Evolutionary conservation across 1,140 invertebrate genomes (phyloP).

Genomic region (Gonioctena quinquepunctata): DNA sequence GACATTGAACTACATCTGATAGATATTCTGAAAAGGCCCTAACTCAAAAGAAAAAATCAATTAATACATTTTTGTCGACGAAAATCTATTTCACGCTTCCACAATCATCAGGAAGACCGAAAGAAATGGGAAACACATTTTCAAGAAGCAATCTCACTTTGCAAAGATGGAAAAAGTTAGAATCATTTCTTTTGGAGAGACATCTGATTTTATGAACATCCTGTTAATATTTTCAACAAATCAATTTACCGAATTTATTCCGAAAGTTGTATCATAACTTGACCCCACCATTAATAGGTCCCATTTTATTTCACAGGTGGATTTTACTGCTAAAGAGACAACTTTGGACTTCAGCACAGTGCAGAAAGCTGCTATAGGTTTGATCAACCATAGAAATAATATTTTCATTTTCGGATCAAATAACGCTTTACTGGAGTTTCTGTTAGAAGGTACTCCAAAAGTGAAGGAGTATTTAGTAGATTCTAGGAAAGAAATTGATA

Average conservation of each 20-base stretch:
- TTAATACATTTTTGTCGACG: too few relatives aligned
- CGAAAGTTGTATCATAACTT: not conserved
- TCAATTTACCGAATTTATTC: not conserved
- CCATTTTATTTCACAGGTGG: slow-evolving; percentile 82
- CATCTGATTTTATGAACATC: too few relatives aligned
- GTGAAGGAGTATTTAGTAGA: slow-evolving; percentile 91
- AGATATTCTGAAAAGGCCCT: too few relatives aligned
- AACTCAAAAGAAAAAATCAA: too few relatives aligned
- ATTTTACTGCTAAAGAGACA: slow-evolving; percentile 91
- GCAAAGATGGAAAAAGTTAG: too few relatives aligned
- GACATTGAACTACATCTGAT: too few relatives aligned
- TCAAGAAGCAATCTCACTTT: too few relatives aligned
- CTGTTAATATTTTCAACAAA: too few relatives aligned
- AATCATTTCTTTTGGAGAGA: too few relatives aligned
- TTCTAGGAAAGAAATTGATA: slow-evolving; percentile 93
- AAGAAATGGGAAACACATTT: too few relatives aligned
- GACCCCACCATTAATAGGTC: not conserved
- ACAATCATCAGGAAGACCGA: too few relatives aligned
- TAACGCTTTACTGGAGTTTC: slow-evolving; percentile 90
- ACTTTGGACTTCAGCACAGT: slow-evolving; percentile 89
- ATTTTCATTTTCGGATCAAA: slow-evolving; percentile 87
- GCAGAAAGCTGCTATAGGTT: slow-evolving; percentile 82
- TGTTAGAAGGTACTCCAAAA: slow-evolving; percentile 87
- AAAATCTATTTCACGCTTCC: too few relatives aligned
- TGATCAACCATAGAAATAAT: slow-evolving; percentile 83